Evolutionary conservation across 1,140 invertebrate species (phyloP), one percentile per base, ranked within the genome.

Genomic region (Drosophila bocki): DNA sequence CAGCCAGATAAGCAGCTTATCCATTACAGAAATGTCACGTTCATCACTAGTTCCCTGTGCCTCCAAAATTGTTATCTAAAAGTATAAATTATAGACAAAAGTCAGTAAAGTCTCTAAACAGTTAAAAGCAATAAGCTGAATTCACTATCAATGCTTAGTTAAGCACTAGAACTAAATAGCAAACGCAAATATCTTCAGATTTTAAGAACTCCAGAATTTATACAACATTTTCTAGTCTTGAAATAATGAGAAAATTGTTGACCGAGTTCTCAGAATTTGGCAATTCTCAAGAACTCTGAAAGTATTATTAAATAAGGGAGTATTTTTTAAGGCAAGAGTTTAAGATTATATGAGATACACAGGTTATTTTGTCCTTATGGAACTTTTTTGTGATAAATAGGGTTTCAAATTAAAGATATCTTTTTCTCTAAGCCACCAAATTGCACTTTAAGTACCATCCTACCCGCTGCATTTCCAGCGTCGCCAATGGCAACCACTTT

Each of bases 401-500:
- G 15, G 0, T n/a, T 42, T n/a, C n/a, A 8, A 9, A 8, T 3
- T 7, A n/a, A 3, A 48, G 22, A 3, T 3, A 5, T 1, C 1
- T 17, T 35, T 53, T 51, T 53, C 35, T 37, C 7, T 15, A 7
- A 39, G 0, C n/a, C 33, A 6, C 7, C 7, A 11, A 15, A 22
- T 3, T 54, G 0, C 51, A 1, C 13, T n/a, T 11, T 9, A 26
- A 11, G n/a, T 19, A 47, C 56, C 71, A 75, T 58, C 41, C 71
- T 76, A 17, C 12, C 37, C 35, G 45, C 15, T 78, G 48, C 64
- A 78, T 61, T 78, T 63, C 29, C 51, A 56, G 44, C 50, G 70
- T 62, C 42, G 51, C 58, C 53, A 51, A 32, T 44, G 48, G 48
- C 48, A 75, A 75, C 71, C 71, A 63, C 69, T 75, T 75, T 54